Evolutionary conservation across 2,888 invertebrate genomes (phyloP).

Genomic region (Spodoptera littoralis): DNA sequence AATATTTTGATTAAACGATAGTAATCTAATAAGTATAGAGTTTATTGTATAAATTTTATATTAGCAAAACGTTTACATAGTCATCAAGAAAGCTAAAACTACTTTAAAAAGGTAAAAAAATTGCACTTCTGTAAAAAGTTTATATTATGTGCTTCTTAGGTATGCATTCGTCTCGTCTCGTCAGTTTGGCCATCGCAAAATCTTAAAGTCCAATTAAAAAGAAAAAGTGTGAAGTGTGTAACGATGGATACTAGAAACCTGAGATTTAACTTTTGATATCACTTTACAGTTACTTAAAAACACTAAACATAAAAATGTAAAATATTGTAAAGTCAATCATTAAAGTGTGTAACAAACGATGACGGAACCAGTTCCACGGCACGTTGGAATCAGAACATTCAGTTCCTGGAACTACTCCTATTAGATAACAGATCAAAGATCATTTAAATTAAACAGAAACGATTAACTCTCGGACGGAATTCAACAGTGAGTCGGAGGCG

Average conservation of each 20-base stretch:
- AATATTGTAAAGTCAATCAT: conserved; percentile 74
- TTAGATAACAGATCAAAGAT: conserved; percentile 83
- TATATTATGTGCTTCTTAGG: conserved; percentile 37
- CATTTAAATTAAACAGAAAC: conserved; percentile 78
- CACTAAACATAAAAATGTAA: conserved; percentile 53
- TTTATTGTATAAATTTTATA: neutral
- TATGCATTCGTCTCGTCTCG: conserved; percentile 56
- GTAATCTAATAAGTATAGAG: conserved; percentile 5
- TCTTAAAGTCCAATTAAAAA: conserved; percentile 40
- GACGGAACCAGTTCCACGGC: conserved; percentile 70
- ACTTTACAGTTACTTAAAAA: conserved; percentile 41
- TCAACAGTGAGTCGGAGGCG: conserved; percentile 38
- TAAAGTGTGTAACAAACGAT: conserved; percentile 77
- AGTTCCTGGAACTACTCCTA: conserved; percentile 80
- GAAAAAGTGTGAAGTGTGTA: conserved; percentile 19
- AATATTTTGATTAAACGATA: conserved; percentile 24
- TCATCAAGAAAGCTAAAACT: neutral
- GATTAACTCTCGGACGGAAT: conserved; percentile 68
- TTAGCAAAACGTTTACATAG: neutral
- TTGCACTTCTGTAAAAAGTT: neutral
- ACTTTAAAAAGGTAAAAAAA: neutral
- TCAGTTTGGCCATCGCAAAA: conserved; percentile 49
- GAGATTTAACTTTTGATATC: conserved; percentile 43
- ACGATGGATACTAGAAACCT: conserved; percentile 43
- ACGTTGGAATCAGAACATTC: conserved; percentile 71